Evolutionary conservation across 2,888 invertebrate species (phyloP).

Genomic region (Eupelmus urozonus): DNA sequence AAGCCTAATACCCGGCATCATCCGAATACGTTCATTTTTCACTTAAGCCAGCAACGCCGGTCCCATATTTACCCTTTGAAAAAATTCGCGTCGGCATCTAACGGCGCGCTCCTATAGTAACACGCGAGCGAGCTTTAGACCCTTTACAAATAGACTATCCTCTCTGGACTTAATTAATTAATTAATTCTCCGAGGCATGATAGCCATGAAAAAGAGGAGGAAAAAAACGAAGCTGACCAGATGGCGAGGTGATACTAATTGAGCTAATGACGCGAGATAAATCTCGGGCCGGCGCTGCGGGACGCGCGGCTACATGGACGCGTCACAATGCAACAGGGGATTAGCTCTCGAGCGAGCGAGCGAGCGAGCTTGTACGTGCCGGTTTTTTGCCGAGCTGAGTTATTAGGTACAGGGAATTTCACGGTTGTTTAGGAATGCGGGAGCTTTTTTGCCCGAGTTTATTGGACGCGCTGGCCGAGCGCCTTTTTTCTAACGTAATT

Average conservation of each 20-base stretch:
- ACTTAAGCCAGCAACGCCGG: not conserved
- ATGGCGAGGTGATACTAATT: slow-evolving; percentile 30
- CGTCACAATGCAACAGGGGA: no score
- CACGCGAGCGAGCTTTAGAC: no score
- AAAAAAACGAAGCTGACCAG: not conserved
- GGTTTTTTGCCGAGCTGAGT: slow-evolving; percentile 6
- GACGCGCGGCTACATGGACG: not conserved
- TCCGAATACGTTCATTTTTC: slow-evolving; percentile 3
- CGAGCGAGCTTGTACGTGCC: slow-evolving; percentile 9
- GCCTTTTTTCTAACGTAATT: no score
- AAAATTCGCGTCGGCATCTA: no score
- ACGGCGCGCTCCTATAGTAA: no score
- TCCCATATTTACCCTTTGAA: not conserved
- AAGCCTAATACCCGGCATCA: slow-evolving; percentile 2
- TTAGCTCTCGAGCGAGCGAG: no score
- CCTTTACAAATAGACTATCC: no score
- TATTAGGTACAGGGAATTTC: slow-evolving; percentile 17
- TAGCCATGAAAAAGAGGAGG: slow-evolving; percentile 14
- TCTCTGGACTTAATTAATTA: not conserved
- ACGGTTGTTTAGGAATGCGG: not conserved
- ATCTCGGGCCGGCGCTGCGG: slow-evolving; percentile 19
- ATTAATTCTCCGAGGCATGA: slow-evolving; percentile 20
- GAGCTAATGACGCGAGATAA: slow-evolving; percentile 36
- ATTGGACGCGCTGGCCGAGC: no score
- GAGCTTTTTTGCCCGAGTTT: not conserved